Conservation (phyloP, 1,140 invertebrate genomes). For the Diuraphis noxia region DNA sequence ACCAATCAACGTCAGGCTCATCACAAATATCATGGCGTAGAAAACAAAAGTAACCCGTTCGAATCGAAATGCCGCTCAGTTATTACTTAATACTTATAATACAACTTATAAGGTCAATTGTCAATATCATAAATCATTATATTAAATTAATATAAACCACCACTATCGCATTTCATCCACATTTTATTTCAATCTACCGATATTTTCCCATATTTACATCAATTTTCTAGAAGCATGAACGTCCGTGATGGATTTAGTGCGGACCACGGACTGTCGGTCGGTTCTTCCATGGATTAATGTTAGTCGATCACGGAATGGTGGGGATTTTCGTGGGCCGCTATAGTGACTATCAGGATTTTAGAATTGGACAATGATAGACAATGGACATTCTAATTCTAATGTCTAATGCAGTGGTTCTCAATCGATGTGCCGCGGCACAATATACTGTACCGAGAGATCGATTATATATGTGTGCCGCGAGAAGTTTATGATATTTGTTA, state of each 20-base stretch:
- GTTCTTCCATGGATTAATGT: slow-evolving; percentile 25
- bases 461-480: too few species aligned
- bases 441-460: too few species aligned
- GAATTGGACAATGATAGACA: too few species aligned
- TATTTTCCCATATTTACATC: background rate
- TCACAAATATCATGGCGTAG: slow-evolving; percentile 4
- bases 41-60: background rate
- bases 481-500: too few species aligned
- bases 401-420: too few species aligned
- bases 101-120: too few species aligned
- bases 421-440: too few species aligned
- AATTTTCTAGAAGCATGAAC: too few species aligned
- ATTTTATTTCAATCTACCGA: background rate
- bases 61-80: background rate
- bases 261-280: background rate
- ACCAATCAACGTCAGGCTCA: slow-evolving; percentile 29
- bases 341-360: background rate
- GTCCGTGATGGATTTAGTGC: too few species aligned
- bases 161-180: background rate
- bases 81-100: background rate
- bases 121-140: background rate
- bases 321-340: background rate
- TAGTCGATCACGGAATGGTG: background rate
- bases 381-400: too few species aligned
- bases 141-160: background rate